Base-by-base conservation (phyloP, 2,888 invertebrate genomes). In the Neria commutata region DNA sequence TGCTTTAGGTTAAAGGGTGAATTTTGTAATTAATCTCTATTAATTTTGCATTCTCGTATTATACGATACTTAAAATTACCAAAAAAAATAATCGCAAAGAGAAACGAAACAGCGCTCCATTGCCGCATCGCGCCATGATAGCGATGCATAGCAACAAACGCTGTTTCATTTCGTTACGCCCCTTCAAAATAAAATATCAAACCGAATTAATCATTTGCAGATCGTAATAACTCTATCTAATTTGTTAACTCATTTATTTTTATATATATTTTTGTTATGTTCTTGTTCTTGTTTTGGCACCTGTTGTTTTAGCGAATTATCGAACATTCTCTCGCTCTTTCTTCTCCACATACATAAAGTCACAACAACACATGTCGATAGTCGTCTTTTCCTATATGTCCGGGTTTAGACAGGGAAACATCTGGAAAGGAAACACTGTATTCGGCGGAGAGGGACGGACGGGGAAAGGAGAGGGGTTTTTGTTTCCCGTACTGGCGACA, bases 1-100 rank as follows among this genome's bases (percentile, higher is more conserved):
- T 68, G 75, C 79, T 78, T 77, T 74, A 76, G 79, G 80, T 75
- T 78, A 80, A 80, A 79, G 79, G 79, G 79, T 76, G 73, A 79
- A 79, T 79, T 79, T 79, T 79, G 79, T 79, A 79, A 79, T 78
- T 75, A 73, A 71, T 70, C 63, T 71, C 63, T 71, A 66, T 62
- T 25, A 48, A 48, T 24, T 48, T 62, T 37, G 55, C 60, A 62
- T 54, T 25, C 40, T 63, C 53, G 59, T 65, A 64, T 62, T 51
- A 60, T 59, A 63, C 55, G 48, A 56, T 16, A 67, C 26, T 51
- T 34, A 17, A 45, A 54, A 26, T 10, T 52, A 62, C 56, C 58
- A 24, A 59, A n/a, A 19, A 63, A 64, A 49, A 53, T 57, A 69
- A 71, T 37, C 55, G 59, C 55, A 58, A 62, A 56, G 62, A 64